Percentiles rank a stretch among this genome's conserved stretches.
phyloP scores from a whole-genome alignment of 2,113 vertebrate species.

The Australoheros scitulus region DNA sequence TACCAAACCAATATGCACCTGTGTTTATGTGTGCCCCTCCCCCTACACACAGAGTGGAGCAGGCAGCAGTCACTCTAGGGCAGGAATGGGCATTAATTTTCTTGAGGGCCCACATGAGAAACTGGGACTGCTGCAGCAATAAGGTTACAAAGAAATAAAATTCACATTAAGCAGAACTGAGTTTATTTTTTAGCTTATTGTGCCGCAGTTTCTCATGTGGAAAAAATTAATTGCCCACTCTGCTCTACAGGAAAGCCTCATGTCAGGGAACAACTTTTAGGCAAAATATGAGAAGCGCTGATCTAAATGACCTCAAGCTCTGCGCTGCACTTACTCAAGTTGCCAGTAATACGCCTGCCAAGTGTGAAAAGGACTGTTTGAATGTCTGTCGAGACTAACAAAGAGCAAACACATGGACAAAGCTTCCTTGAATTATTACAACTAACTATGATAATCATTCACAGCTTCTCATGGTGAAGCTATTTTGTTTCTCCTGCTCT shows the following conservation, averaged over 20 bases:
- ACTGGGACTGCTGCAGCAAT: neutral
- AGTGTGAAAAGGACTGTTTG: neutral
- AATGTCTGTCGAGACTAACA: accelerated
- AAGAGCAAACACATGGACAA: neutral
- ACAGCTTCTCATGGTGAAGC: neutral
- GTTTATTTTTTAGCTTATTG: no score
- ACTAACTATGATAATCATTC: slow-evolving; percentile 1
- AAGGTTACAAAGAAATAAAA: no score
- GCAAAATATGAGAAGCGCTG: neutral
- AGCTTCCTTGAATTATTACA: slow-evolving; percentile 8
- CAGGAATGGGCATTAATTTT: neutral
- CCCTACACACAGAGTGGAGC: neutral
- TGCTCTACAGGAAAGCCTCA: neutral
- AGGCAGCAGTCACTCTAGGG: neutral
- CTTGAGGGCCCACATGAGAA: neutral
- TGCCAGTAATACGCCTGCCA: neutral
- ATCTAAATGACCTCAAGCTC: neutral
- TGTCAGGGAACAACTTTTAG: accelerated
- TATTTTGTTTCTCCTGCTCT: slow-evolving; percentile 10
- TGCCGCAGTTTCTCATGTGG: neutral
- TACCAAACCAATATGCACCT: neutral
- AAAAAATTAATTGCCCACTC: neutral
- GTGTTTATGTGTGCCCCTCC: neutral
- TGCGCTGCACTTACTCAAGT: neutral
- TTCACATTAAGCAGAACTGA: no score